Base-by-base conservation (phyloP, 2,888 invertebrate genomes). In the Ischnus inquisitorius region DNA sequence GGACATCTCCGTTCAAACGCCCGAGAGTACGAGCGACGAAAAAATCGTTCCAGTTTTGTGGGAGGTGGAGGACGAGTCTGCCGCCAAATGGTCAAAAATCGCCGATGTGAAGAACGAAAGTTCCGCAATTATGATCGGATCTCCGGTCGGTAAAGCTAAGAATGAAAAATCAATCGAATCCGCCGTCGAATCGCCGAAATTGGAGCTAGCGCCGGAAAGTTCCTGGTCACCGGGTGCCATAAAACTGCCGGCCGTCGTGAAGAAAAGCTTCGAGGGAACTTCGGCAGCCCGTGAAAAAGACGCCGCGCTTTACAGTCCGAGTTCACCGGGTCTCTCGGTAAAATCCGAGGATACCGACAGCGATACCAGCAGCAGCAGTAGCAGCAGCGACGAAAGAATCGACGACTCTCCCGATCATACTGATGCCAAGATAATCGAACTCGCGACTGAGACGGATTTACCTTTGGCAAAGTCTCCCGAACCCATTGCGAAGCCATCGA, bases 321-420 rank as follows among this genome's bases (percentile, higher is more conserved):
- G 91, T 83, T 92, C 92, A 4, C 92, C 92, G 12, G 92, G 90
- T 2, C 88, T 87, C 10, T 92, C 92, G 0, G 89, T 91, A 4
- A 91, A 90, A 69, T 92, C 92, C n/a, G 91, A 91, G 75, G 89
- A 84, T 16, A 71, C 41, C 0, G 71, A 64, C n/a, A 65, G 67
- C 12, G 72, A 54, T 34, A 54, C 64, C 54, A 67, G 25, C 25
- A 67, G 67, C 60, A 25, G 64, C 34, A 67, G 54, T n/a, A 75
- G 64, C 2, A 62, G 72, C 65, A 69, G 54, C 34, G 68, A 76
- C n/a, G 64, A 54, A n/a, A 74, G 77, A 65, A n/a, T 16, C 8
- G 14, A 34, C n/a, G 69, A 79, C 22, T 62, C 8, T 5, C 16
- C 48, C 34, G 72, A 68, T 2, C 43, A 22, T 1, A 14, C 25